Evolutionary conservation across 2,113 vertebrate genomes (phyloP).

Genomic region (Sturnira hondurensis): DNA sequence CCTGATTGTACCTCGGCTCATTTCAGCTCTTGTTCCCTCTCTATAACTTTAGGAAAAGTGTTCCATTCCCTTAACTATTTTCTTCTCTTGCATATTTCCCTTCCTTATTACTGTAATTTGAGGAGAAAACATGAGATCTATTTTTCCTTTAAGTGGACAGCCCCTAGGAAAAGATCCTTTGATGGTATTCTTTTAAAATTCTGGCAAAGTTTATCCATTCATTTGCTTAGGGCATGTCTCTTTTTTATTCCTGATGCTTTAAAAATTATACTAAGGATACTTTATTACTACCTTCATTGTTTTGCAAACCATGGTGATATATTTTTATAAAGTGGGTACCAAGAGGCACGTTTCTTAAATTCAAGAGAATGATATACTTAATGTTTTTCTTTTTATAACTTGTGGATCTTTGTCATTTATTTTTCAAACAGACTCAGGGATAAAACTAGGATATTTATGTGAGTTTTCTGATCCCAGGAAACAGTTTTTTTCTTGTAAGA

Average conservation of each 20-base stretch:
- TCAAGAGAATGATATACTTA: conserved; percentile 2
- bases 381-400: conserved; percentile 20
- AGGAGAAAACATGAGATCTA: neutral
- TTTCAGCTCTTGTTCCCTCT: neutral
- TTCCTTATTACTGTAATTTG: neutral
- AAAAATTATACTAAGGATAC: neutral
- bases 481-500: neutral
- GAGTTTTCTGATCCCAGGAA: conserved; percentile 20
- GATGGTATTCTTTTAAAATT: neutral
- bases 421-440: neutral
- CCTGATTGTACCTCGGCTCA: neutral
- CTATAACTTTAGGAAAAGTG: neutral
- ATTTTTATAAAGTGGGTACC: neutral
- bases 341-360: conserved; percentile 1
- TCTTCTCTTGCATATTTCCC: neutral
- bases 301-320: neutral
- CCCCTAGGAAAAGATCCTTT: neutral
- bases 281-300: neutral
- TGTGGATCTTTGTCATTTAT: conserved; percentile 25
- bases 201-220: neutral
- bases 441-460: neutral
- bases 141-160: neutral
- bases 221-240: neutral
- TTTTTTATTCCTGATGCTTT: conserved; percentile 5
- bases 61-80: neutral